Base-by-base conservation (phyloP, 2,888 invertebrate species). In the Lasioglossum figueresi region DNA sequence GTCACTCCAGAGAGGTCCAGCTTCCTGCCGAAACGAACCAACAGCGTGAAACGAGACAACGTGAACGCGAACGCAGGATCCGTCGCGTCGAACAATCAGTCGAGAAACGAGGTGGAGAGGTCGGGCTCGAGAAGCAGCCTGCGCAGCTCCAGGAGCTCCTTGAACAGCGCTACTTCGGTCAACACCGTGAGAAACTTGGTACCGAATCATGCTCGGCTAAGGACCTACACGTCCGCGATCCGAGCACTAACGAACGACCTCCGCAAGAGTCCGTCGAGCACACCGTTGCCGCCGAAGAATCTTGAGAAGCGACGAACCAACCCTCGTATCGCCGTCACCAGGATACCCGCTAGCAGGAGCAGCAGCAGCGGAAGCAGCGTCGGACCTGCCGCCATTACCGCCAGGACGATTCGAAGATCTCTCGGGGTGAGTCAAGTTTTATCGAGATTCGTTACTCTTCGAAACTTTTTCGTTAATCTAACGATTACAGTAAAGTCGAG, bases 121-220 rank as follows among this genome's bases (percentile, higher is more conserved):
- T 98, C 97, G 8, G 96, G 97, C 27, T 98, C 98, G 0, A 95
- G 98, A 63, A 97, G 97, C 68, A 98, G 98, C 79, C 95, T 98
- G 27, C 96, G 98, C 40, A 98, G 98, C 92, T 98, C 98, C 0
- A 96, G 98, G 45, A 98, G 98, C 92, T 98, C 98, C 0, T 95
- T 98, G 78, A 98, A 98, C 93, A 98, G 98, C 93, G 97, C 97
- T 4, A 97, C 97, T 0, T 97, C 97, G 2, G 97, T 97, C 0
- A 97, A 97, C 79, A 98, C 98, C 0, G 98, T 98, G 0, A 96
- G 97, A 88, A 97, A 97, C 85, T 96, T 97, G 82, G 96, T 97
- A n/a, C 94, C 95, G 2, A 95, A 56, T 95, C 96, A 94, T 93
- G 95, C 90, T 83, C 95, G 91, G 92, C 96, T 85, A 95, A 96